Conservation (phyloP, 1,140 invertebrate genomes). For the Phortica variegata region DNA sequence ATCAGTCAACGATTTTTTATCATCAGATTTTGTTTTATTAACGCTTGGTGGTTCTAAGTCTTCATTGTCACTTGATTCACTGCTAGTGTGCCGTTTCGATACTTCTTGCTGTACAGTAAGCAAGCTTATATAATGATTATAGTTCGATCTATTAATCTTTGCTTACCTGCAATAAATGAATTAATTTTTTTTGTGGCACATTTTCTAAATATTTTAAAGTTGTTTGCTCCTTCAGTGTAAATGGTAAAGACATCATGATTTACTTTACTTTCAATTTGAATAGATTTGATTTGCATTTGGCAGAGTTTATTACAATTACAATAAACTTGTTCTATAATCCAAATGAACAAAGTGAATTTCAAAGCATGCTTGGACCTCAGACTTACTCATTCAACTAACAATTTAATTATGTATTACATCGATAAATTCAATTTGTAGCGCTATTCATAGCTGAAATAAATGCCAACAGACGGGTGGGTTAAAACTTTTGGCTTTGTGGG, state of each 20-base stretch:
- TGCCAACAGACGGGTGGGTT: constrained; percentile 16
- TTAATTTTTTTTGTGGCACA: constrained; percentile 9
- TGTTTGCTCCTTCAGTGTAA: too few relatives aligned
- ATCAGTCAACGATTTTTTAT: too few relatives aligned
- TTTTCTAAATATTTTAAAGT: constrained; percentile 12
- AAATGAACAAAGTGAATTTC: too few relatives aligned
- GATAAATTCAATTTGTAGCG: constrained; percentile 48
- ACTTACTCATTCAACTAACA: constrained; percentile 44
- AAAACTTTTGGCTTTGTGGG: too few relatives aligned
- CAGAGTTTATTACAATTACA: too few relatives aligned
- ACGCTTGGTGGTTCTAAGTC: neutral
- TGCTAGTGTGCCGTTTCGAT: neutral
- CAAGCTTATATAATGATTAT: too few relatives aligned
- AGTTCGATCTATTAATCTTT: too few relatives aligned
- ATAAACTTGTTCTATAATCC: too few relatives aligned
- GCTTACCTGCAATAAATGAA: too few relatives aligned
- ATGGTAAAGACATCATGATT: too few relatives aligned
- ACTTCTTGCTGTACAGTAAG: too few relatives aligned
- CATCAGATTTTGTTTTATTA: neutral
- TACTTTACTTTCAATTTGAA: neutral
- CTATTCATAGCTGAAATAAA: constrained; percentile 20
- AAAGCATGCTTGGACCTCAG: constrained; percentile 14
- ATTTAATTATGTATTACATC: constrained; percentile 49
- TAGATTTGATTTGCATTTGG: constrained; percentile 5
- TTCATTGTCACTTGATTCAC: neutral